phyloP scores from a whole-genome alignment of 1,140 invertebrate genomes.

The Macrotrachela quadricornifera region DNA sequence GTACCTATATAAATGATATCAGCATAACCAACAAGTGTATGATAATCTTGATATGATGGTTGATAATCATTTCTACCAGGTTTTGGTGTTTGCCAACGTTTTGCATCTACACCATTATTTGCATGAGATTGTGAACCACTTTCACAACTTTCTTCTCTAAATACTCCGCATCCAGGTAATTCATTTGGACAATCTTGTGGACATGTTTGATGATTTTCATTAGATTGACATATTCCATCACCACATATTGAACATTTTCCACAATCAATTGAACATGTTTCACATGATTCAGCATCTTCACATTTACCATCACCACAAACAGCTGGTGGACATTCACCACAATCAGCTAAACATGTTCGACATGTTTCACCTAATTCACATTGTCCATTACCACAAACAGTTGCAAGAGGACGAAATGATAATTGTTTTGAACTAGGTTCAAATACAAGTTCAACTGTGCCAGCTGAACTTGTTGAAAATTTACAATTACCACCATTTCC shows the following conservation, averaged over 20 bases:
- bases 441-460: background rate
- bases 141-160: slow-evolving; percentile 5
- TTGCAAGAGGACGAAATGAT: background rate
- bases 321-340: slow-evolving; percentile 8
- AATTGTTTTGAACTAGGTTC: slow-evolving; percentile 4
- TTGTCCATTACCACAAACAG: slow-evolving; percentile 3
- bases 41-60: slow-evolving; percentile 5
- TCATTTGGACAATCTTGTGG: slow-evolving; percentile 7
- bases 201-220: slow-evolving; percentile 1
- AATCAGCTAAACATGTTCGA: slow-evolving; percentile 5
- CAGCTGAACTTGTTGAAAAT: slow-evolving; percentile 5
- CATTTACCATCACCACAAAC: slow-evolving; percentile 4
- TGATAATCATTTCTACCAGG: slow-evolving; percentile 4
- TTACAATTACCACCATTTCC: background rate
- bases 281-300: slow-evolving; percentile 2
- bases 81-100: slow-evolving; percentile 8
- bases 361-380: slow-evolving; percentile 7
- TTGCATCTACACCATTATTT: background rate
- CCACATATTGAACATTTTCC: slow-evolving; percentile 7
- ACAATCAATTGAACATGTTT: background rate
- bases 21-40: slow-evolving; percentile 5
- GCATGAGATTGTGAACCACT: slow-evolving; percentile 1
- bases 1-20: slow-evolving; percentile 5
- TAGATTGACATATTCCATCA: slow-evolving; percentile 5
- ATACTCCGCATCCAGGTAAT: slow-evolving; percentile 2